Evolutionary conservation across 2,797 vertebrate genomes (phyloP).

Genomic region (Manis pentadactyla): DNA sequence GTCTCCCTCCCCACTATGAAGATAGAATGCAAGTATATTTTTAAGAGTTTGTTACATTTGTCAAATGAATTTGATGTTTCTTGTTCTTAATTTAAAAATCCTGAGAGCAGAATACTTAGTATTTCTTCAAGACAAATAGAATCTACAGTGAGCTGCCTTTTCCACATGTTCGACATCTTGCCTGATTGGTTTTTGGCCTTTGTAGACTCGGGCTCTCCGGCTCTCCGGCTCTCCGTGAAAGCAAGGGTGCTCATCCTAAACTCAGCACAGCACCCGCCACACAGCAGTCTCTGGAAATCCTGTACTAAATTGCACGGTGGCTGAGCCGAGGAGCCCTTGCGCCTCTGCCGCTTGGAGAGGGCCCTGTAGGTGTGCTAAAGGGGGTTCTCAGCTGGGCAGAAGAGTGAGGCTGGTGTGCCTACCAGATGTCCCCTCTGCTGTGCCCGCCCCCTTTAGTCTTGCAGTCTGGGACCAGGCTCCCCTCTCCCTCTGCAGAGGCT

Average conservation of each 20-base stretch:
- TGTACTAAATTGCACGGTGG: background rate
- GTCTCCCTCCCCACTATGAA: background rate
- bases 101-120: background rate
- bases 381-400: background rate
- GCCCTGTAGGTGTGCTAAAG: background rate
- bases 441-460: background rate
- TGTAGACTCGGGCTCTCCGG: constrained; percentile 18
- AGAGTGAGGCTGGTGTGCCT: background rate
- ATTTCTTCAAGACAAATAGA: constrained; percentile 28
- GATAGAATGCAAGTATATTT: background rate
- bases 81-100: constrained; percentile 44
- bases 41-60: background rate
- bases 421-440: background rate
- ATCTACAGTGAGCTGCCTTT: constrained; percentile 26
- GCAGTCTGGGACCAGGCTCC: background rate
- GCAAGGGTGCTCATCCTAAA: background rate
- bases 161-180: background rate
- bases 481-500: background rate
- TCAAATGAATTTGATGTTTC: background rate
- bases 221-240: constrained; percentile 37
- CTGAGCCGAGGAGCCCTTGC: background rate
- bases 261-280: background rate
- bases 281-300: background rate
- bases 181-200: constrained; percentile 54
- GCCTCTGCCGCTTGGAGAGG: background rate